Evolutionary conservation across 2,113 vertebrate species (phyloP).

Genomic region (Platanista minor): DNA sequence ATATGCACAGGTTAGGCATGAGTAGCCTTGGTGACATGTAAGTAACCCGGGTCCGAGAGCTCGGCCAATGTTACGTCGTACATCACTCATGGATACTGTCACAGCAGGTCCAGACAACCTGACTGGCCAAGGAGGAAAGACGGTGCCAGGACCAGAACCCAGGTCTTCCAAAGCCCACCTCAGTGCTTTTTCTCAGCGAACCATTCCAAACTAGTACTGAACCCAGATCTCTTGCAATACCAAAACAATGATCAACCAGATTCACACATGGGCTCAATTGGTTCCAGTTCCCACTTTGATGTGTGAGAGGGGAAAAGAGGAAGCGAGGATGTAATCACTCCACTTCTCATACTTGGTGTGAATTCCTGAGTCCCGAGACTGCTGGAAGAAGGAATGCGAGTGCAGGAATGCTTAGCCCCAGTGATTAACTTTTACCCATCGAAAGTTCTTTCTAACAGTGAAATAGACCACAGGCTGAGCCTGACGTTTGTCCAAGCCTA

Average conservation of each 20-base stretch:
- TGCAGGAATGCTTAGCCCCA: conserved; percentile 87
- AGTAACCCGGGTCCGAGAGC: neutral
- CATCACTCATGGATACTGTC: neutral
- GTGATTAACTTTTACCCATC: conserved; percentile 86
- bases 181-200: conserved; percentile 1
- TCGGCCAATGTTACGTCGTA: neutral
- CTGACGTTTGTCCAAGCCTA: conserved; percentile 79
- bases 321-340: conserved; percentile 60
- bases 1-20: neutral
- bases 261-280: conserved; percentile 58
- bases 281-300: conserved; percentile 55
- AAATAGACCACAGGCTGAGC: conserved; percentile 81
- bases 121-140: neutral
- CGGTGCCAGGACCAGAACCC: neutral
- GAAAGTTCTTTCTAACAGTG: conserved; percentile 78
- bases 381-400: conserved; percentile 87
- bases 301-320: conserved; percentile 54
- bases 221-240: neutral
- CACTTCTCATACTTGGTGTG: conserved; percentile 69
- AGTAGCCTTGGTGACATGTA: neutral
- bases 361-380: conserved; percentile 80
- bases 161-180: conserved; percentile 57
- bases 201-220: conserved; percentile 59
- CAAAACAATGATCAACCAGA: conserved; percentile 47
- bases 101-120: neutral